Base-by-base conservation (phyloP, 2,888 invertebrate species). In the Chymomyza caudatula region DNA sequence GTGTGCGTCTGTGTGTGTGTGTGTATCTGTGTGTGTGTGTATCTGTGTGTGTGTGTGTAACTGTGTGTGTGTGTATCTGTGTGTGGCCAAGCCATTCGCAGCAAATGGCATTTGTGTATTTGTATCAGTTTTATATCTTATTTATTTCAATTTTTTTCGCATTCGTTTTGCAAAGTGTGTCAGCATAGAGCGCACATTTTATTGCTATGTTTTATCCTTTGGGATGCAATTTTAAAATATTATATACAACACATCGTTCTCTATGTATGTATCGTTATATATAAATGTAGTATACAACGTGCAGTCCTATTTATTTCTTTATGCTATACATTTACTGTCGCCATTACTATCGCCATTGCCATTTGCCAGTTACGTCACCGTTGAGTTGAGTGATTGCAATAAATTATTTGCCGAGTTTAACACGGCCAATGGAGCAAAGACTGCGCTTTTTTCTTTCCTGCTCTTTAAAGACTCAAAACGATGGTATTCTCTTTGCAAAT, bases 141-240 rank as follows among this genome's bases (percentile, higher is more conserved):
- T 80, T 80, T 84, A 80, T 80, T 84, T 80, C 82, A 81, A 84
- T 84, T 80, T 79, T 79, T 79, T 82, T 67, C 69, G 65, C 80
- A 79, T 77, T 73, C 73, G 71, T 75, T 77, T 15, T 74, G 77
- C 71, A 69, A 71, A 73, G 76, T 71, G 70, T 69, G 71, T 65
- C 65, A 73, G 73, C 61, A 72, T 65, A 47, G 44, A 15, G 74
- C 72, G 72, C 72, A 78, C 81, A 76, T 80, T 80, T 81, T 81
- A 75, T 84, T 76, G 78, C 76, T 72, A 57, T 69, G 62, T 67
- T 67, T 68, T 69, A 73, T 74, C 80, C 83, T 58, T 53, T 71
- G 80, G 83, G 76, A 67, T 76, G 83, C 85, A 83, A 79, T 85
- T 79, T 76, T 74, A 82, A 85, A 85, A 76, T 74, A 85, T 81